A percentile compares a stretch with the other conserved stretches of the same genome.
phyloP scores from a whole-genome alignment of 1,140 invertebrate genomes.

The Listronotus oregonensis region DNA sequence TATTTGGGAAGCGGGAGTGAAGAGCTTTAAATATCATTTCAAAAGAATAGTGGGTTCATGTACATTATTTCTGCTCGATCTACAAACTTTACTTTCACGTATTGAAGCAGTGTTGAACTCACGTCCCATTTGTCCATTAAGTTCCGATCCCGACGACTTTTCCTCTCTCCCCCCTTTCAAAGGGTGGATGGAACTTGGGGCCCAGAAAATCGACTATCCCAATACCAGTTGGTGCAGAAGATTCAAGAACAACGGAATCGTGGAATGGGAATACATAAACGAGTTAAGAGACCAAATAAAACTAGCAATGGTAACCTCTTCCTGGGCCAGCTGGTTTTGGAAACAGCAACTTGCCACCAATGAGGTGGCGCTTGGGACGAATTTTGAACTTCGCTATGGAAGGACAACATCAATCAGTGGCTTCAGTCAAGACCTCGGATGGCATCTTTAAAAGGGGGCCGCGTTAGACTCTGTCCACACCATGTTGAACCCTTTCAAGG shows the following conservation, averaged over 20 bases:
- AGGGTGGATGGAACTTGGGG: too few relatives aligned
- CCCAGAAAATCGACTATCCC: background rate
- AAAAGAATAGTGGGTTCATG: conserved; percentile 22
- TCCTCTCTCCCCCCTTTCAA: too few relatives aligned
- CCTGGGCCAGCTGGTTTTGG: background rate
- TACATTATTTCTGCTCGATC: background rate
- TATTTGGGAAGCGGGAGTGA: conserved; percentile 50
- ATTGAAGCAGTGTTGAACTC: background rate
- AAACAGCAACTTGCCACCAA: conserved; percentile 4
- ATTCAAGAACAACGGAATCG: background rate
- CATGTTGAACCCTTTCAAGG: conserved; percentile 1
- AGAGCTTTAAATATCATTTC: conserved; percentile 46
- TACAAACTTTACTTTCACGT: background rate
- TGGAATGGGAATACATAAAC: conserved; percentile 4
- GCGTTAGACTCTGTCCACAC: background rate
- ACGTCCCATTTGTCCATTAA: too few relatives aligned
- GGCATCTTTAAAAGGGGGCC: conserved; percentile 28
- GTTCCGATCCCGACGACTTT: too few relatives aligned
- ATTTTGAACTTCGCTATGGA: conserved; percentile 31
- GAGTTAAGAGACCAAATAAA: background rate
- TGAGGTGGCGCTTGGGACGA: conserved; percentile 41
- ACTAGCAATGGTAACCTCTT: background rate
- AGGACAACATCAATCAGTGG: conserved; percentile 36
- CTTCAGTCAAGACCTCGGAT: conserved; percentile 34
- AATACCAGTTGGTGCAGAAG: background rate